Evolutionary conservation across 2,113 vertebrate genomes (phyloP), one percentile per base, ranked within the genome.

Genomic region (Pleuronectes platessa): DNA sequence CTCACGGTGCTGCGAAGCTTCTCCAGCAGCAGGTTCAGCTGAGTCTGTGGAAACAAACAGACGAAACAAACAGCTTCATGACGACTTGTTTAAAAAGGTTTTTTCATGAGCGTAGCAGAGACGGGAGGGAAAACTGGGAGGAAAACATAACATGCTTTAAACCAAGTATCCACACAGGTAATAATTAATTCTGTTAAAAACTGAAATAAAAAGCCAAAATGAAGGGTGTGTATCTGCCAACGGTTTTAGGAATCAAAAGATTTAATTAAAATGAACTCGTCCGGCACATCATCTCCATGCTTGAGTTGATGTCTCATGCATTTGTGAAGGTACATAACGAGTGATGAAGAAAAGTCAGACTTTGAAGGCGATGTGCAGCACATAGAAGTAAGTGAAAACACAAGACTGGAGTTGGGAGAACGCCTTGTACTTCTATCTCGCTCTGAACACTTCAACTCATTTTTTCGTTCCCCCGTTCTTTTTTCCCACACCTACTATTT

Each of bases 1-100:
- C 98, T 97, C 93, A 99, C 98, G 59, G 98, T 99, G 89, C 97
- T 97, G 82, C 95, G 96, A 69, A 99, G 97, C 88, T 99, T 99
- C 92, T 99, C 98, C 70, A 99, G 94, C 69, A 99, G 93, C 78
- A 98, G 93, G 92, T 98, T 99, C 85, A 99, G 92, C 80, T 99
- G 98, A 62, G 97, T 99, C 98, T 99, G 93, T 81, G 79, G 87
- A 91, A 84, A 40, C 13, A 91, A 87, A 88, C 63, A 31, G 66
- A 85, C 3, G 35, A 72, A 59, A 77, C 47, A 9, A 58, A 35
- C 8, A 5, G 37, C 51, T 81, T 61, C 49, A 69, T 45, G 24
- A 55, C 3, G 2, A 11, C 75, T 61, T 70, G 37, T 78, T 68
- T 70, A 59, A 1, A 20, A 40, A 53, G 55, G 45, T 37, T 63